Base-by-base conservation (phyloP, 2,113 vertebrate species). In the Tychaedon coryphoeus region DNA sequence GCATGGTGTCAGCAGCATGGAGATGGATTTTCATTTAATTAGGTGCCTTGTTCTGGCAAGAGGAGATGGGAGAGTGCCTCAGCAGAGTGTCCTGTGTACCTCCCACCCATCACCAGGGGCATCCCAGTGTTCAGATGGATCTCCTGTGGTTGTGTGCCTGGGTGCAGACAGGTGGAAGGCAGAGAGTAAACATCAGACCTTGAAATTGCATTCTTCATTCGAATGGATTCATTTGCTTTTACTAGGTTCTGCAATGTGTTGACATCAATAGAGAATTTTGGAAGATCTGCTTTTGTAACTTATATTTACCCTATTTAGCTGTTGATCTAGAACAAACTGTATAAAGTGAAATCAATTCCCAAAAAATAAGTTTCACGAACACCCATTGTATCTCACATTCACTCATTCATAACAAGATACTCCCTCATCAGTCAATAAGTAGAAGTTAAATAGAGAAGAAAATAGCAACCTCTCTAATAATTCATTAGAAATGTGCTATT, bases 61-160 rank as follows among this genome's bases (percentile, higher is more conserved):
- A 85, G 65, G 70, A 93, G 70, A 25, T 34, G 53, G 40, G 40
- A 0, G 0, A 24, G 42, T 80, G 20, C 74, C 65, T 60, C 33
- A 60, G n/a, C 48, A 67, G 60, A 66, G 60, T 67, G 65, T 26
- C 57, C 61, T 25, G 2, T 25, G 73, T 71, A 48, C 57, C 15
- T 69, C 40, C 17, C 0, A 0, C 31, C 9, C 0, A 0, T 64
- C 0, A 0, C 53, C 11, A 2, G 10, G 24, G n/a, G 20, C 53
- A 66, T 51, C 38, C 66, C 47, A 4, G 9, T 2, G 26, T 38
- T 80, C 38, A 24, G 8, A 8, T 31, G 12, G 14, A 18, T 87
- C 26, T 91, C 19, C 62, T 51, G 16, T n/a, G 86, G 20, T 57
- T 42, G 10, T 3, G 4, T 70, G 51, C 19, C 45, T 62, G n/a